Evolutionary conservation across 2,888 invertebrate species (phyloP), one percentile per base, ranked within the genome.

Genomic region (Drosophila testacea): DNA sequence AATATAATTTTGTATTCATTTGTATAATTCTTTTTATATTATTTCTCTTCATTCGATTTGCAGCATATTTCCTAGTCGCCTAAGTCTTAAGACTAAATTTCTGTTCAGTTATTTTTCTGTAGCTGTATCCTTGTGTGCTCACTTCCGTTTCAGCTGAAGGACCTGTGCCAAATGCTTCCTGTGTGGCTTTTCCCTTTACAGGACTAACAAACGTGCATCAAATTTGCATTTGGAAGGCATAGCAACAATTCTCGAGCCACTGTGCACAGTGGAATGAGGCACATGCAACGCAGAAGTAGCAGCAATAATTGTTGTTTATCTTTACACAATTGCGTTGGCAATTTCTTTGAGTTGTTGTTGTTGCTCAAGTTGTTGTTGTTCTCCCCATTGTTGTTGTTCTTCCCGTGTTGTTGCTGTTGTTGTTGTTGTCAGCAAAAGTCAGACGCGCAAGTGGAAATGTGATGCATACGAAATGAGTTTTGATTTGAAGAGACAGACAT

Each of bases 251-350:
- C 81, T 61, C 65, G 74, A 44, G 51, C 59, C 77, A 79, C 64
- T 68, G 77, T 73, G 44, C 27, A 16, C 10, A 42, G 42, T 32
- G 41, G 42, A 41, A 51, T 69, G 66, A 57, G 54, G 54, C 64
- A 67, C 69, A 65, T 57, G 56, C 56, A 10, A 59, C 50, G 50
- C 55, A 69, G 73, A 73, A 81, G 77, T 78, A 86, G 71, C 77
- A 87, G 82, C 79, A 89, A 89, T 91, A 91, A 90, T 90, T 90
- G 90, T 90, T 90, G 90, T 90, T 90, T 90, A 91, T 90, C 88
- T 89, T 89, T 83, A 83, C 82, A 78, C 88, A 85, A 86, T 88
- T 87, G 84, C 80, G 88, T 89, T 81, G 83, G 75, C 78, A 86
- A 88, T 90, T 88, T 77, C 88, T 88, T 86, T 83, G 79, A 73